phyloP scores from a whole-genome alignment of 2,888 invertebrate genomes.

The Caenorhabditis sulstoni region DNA sequence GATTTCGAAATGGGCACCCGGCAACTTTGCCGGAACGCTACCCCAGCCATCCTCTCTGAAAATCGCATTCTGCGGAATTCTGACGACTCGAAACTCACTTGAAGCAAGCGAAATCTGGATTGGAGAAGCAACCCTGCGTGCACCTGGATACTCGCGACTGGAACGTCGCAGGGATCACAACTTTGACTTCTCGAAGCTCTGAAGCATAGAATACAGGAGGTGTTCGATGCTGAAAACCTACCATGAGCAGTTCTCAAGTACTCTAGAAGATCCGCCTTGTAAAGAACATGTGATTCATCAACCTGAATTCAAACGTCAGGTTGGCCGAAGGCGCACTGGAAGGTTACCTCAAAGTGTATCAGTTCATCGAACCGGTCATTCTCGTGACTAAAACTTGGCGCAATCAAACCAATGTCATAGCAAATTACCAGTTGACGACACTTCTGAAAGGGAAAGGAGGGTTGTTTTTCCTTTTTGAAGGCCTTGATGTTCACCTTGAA shows the following conservation, averaged over 20 bases:
- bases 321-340: not conserved
- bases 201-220: slow-evolving; percentile 1
- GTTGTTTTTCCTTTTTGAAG: not conserved
- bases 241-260: slow-evolving; percentile 59
- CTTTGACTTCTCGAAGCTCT: slow-evolving; percentile 55
- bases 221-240: no score
- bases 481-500: slow-evolving; percentile 65
- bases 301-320: slow-evolving; percentile 27
- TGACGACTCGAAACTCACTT: slow-evolving; percentile 32
- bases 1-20: slow-evolving; percentile 53
- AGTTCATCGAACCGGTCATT: slow-evolving; percentile 61
- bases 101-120: slow-evolving; percentile 66
- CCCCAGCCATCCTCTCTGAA: slow-evolving; percentile 65
- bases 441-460: slow-evolving; percentile 44
- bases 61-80: not conserved
- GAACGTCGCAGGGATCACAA: slow-evolving; percentile 62
- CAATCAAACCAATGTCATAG: slow-evolving; percentile 68
- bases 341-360: slow-evolving; percentile 45
- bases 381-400: slow-evolving; percentile 64
- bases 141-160: slow-evolving; percentile 55
- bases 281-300: slow-evolving; percentile 66
- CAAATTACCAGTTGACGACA: slow-evolving; percentile 59
- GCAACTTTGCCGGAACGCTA: slow-evolving; percentile 43
- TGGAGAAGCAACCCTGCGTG: slow-evolving; percentile 61
- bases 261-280: slow-evolving; percentile 62